A percentile compares a stretch with the other conserved stretches of the same genome.
Conservation (phyloP, 2,888 invertebrate genomes). For the Spialia ferax region DNA sequence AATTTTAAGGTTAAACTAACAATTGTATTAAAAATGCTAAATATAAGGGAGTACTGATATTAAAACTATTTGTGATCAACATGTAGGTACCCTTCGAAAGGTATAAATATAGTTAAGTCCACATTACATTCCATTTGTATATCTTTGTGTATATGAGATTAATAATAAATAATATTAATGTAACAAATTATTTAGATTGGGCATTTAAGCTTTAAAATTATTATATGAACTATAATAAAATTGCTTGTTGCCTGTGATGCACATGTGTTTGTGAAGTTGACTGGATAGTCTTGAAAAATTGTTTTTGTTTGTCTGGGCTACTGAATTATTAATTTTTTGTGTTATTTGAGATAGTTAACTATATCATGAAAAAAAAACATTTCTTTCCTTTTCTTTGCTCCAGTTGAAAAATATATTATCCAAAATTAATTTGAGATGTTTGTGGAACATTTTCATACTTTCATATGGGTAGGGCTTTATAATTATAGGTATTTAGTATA, state of each 20-base stretch:
- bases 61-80: constrained; percentile 63
- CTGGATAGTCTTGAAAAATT: too few species aligned
- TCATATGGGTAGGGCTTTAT: too few species aligned
- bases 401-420: too few species aligned
- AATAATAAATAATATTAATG: constrained; percentile 1
- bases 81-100: constrained; percentile 69
- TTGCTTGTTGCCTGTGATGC: constrained; percentile 24
- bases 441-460: too few species aligned
- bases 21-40: constrained; percentile 48
- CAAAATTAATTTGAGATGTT: too few species aligned
- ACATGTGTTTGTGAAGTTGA: too few species aligned
- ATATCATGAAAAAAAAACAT: too few species aligned
- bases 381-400: too few species aligned
- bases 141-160: constrained; percentile 2
- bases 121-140: constrained; percentile 4
- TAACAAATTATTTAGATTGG: constrained; percentile 6
- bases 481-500: too few species aligned
- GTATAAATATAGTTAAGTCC: constrained; percentile 67
- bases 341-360: too few species aligned
- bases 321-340: too few species aligned
- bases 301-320: too few species aligned
- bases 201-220: constrained; percentile 66
- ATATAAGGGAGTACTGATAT: constrained; percentile 81
- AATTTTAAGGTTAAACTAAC: constrained; percentile 41
- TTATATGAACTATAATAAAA: constrained; percentile 56